These are phyloP conservation scores for Iguana delicatissima DNA, from an alignment of 2,797 vertebrate species.

Conservation along the genomic window DNA sequence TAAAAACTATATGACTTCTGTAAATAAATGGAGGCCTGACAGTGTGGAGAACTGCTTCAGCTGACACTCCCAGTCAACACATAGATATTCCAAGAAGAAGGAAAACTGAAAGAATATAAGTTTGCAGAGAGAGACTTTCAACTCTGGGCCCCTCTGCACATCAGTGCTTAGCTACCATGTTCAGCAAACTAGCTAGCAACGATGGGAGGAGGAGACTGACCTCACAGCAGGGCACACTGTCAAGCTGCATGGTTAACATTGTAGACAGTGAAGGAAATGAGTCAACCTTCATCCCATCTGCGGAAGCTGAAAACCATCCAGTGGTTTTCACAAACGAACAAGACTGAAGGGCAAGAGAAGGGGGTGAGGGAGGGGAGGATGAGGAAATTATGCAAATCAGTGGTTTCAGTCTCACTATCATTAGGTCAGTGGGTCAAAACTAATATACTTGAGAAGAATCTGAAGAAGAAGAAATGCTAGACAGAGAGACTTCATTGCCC, in stretches of 20 bases:
- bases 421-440: neutral
- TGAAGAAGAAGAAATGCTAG: neutral
- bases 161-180: neutral
- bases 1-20: neutral
- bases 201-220: neutral
- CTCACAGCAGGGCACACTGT: neutral
- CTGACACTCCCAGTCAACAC: neutral
- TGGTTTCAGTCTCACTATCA: slow-evolving; percentile 28
- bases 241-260: neutral
- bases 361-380: neutral
- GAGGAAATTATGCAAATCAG: slow-evolving; percentile 32
- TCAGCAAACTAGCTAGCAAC: neutral
- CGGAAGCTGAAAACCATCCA: slow-evolving; percentile 50
- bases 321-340: slow-evolving; percentile 32
- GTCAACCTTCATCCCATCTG: slow-evolving; percentile 29
- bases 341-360: neutral
- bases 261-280: slow-evolving; percentile 30
- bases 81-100: neutral
- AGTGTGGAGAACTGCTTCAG: neutral
- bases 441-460: neutral
- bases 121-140: neutral
- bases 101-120: neutral
- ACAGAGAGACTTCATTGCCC: neutral
- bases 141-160: neutral
- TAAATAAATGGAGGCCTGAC: neutral